Evolutionary conservation across 2,888 invertebrate genomes (phyloP).

Genomic region (Eremobia ochroleuca): DNA sequence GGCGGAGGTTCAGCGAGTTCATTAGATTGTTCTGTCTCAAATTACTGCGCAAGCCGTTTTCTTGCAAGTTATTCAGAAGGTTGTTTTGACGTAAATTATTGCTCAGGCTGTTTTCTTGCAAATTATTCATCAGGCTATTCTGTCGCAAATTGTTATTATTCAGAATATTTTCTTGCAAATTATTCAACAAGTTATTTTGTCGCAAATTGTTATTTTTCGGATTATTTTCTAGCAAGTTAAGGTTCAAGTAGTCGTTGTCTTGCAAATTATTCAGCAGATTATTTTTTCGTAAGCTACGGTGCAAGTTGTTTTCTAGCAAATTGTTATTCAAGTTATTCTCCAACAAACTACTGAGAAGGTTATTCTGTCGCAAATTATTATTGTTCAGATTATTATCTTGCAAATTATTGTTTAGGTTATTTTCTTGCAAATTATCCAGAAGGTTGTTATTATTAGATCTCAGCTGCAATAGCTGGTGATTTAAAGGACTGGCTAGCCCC

Average conservation of each 20-base stretch:
- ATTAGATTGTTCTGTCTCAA: neutral
- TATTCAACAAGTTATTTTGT: neutral
- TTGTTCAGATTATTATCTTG: neutral
- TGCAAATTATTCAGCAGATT: neutral
- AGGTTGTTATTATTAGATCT: constrained; percentile 10
- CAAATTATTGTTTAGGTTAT: neutral
- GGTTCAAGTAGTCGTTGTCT: neutral
- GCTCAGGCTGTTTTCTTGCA: neutral
- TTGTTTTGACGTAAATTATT: neutral
- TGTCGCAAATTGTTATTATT: neutral
- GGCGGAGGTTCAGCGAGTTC: constrained; percentile 1
- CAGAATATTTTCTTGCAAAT: constrained; percentile 1
- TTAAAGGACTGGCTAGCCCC: constrained; percentile 20
- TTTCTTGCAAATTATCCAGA: constrained; percentile 15
- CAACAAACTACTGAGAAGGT: neutral
- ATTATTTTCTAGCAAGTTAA: neutral
- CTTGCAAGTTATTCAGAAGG: neutral
- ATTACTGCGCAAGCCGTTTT: neutral
- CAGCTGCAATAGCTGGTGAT: neutral
- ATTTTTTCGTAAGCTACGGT: neutral
- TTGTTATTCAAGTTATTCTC: constrained; percentile 2
- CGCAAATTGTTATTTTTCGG: neutral
- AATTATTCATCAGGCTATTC: neutral
- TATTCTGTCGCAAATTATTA: neutral
- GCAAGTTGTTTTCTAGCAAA: neutral